Percentiles rank a stretch among this genome's conserved stretches.
Evolutionary conservation across 2,888 invertebrate species (phyloP).

Genomic region (Phania funesta): DNA sequence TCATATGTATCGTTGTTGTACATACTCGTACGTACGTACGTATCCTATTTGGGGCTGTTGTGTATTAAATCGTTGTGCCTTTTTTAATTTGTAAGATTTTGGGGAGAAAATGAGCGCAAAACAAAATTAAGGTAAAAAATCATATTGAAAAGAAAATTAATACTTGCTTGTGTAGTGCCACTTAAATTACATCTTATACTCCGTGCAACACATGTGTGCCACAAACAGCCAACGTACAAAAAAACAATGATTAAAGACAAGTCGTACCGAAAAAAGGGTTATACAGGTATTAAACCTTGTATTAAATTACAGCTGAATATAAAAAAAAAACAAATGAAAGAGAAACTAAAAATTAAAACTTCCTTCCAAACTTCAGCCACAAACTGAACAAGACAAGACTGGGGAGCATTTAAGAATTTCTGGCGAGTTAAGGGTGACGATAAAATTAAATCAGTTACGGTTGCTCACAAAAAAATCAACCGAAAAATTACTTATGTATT

Average conservation of each 20-base stretch:
- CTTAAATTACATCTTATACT: constrained; percentile 37
- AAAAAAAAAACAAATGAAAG: not conserved
- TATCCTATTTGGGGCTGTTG: constrained; percentile 29
- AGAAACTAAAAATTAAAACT: constrained; percentile 51
- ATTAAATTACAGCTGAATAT: constrained; percentile 57
- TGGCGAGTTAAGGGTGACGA: constrained; percentile 29
- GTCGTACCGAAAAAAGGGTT: constrained; percentile 60
- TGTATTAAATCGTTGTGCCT: not conserved
- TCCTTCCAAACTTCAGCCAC: constrained; percentile 38
- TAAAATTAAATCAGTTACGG: constrained; percentile 37
- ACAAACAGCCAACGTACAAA: not conserved
- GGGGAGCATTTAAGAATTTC: constrained; percentile 15
- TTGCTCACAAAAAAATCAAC: constrained; percentile 6
- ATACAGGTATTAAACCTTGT: constrained; percentile 44
- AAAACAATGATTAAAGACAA: constrained; percentile 60
- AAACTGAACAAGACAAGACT: not conserved
- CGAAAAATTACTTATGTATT: constrained; percentile 24
- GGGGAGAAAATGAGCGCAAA: constrained; percentile 48
- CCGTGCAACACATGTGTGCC: constrained; percentile 28
- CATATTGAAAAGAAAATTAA: constrained; percentile 50
- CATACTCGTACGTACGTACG: not conserved
- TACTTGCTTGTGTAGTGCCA: constrained; percentile 51
- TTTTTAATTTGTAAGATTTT: constrained; percentile 23
- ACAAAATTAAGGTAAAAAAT: constrained; percentile 38
- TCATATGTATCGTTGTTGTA: not conserved